A percentile compares a stretch with the other conserved stretches of the same genome.
Evolutionary conservation across 1,140 invertebrate genomes (phyloP).

Genomic region (Batillaria attramentaria): DNA sequence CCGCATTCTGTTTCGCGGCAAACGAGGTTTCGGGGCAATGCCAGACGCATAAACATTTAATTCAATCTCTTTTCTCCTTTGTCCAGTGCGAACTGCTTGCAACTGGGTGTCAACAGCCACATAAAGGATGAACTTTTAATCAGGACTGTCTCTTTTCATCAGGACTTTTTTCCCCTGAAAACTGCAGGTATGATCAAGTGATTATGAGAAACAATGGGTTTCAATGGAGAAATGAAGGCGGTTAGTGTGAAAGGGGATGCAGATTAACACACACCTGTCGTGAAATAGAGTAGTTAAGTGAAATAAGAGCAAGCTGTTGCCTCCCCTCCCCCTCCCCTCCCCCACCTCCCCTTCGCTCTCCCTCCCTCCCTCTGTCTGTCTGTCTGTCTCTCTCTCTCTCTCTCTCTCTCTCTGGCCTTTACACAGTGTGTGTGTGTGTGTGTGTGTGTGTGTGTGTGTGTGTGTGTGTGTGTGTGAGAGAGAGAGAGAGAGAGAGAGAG

Average conservation of each 20-base stretch:
- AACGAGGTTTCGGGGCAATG: too few relatives aligned
- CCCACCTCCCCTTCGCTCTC: neutral
- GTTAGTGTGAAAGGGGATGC: neutral
- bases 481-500: too few relatives aligned
- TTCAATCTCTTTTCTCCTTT: too few relatives aligned
- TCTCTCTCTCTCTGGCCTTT: neutral
- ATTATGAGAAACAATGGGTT: neutral
- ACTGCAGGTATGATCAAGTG: too few relatives aligned
- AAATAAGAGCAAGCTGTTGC: neutral
- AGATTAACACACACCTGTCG: neutral
- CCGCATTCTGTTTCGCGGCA: too few relatives aligned
- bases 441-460: slow-evolving; percentile 1
- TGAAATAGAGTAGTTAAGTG: neutral
- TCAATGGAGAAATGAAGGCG: neutral
- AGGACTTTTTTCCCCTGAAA: too few relatives aligned
- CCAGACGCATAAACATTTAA: too few relatives aligned
- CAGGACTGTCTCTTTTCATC: too few relatives aligned
- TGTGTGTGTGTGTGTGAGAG: too few relatives aligned
- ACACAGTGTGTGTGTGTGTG: neutral
- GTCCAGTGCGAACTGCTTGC: too few relatives aligned
- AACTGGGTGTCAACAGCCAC: too few relatives aligned
- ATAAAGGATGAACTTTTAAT: too few relatives aligned
- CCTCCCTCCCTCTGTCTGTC: neutral
- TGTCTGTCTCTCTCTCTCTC: neutral
- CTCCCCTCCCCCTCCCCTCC: neutral